A percentile compares a stretch with the other conserved stretches of the same genome.
These are phyloP conservation scores for Cliona cf. orientalis DNA, from an alignment of 37 sponge, comb jelly and placozoan species.

Conservation along the genomic window DNA sequence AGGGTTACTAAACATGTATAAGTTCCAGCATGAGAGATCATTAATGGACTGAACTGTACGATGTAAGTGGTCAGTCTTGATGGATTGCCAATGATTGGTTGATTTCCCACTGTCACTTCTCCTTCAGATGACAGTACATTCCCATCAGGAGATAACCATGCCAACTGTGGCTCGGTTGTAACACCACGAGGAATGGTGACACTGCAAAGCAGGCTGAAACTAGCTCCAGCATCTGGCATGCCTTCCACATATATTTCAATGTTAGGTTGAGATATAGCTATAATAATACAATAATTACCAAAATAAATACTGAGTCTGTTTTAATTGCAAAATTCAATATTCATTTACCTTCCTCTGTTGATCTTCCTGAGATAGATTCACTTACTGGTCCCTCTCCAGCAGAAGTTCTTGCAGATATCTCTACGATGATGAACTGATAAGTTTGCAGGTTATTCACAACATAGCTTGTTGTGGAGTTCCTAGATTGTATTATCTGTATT, in stretches of 20 bases:
- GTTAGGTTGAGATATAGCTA: slow-evolving; percentile 1
- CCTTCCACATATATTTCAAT: background rate
- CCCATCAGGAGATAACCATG: slow-evolving; percentile 12
- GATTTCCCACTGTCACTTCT: slow-evolving; percentile 14
- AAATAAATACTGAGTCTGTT: too few relatives aligned
- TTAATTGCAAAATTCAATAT: too few relatives aligned
- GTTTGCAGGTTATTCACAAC: background rate
- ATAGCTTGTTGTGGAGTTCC: background rate
- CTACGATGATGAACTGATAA: background rate
- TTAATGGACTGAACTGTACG: slow-evolving; percentile 2
- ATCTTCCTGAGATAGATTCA: background rate
- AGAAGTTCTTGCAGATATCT: slow-evolving; percentile 4
- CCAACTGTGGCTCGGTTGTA: background rate
- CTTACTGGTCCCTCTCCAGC: slow-evolving; percentile 29
- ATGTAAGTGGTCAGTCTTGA: slow-evolving; percentile 13
- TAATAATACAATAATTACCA: too few relatives aligned
- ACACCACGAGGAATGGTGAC: background rate
- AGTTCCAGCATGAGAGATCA: slow-evolving; percentile 17
- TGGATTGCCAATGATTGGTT: background rate
- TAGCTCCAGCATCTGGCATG: background rate
- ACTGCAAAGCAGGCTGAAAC: slow-evolving; percentile 1
- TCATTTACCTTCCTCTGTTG: slow-evolving; percentile 8
- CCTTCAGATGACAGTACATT: slow-evolving; percentile 3
- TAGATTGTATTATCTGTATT: background rate
- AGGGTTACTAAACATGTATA: slow-evolving; percentile 5